Evolutionary conservation across 2,888 invertebrate species (phyloP).

Genomic region (Stenchaetothrips biformis): DNA sequence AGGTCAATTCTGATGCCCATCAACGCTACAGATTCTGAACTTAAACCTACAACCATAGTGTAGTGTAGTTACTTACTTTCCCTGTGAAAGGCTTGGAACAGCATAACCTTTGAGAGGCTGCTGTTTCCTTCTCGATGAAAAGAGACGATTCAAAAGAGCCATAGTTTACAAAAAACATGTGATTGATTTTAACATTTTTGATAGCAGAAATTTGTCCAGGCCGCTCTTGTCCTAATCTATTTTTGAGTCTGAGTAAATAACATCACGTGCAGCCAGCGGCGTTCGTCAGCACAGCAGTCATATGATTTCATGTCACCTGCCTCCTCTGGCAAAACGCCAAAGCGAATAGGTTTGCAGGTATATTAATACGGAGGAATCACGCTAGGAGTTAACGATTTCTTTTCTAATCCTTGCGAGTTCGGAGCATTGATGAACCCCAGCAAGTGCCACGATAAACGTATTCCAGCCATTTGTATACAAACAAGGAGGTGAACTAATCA

Average conservation of each 20-base stretch:
- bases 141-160: neutral
- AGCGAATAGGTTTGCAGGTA: neutral
- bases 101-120: conserved; percentile 7
- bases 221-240: too few species aligned
- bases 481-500: too few species aligned
- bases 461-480: too few species aligned
- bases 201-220: neutral
- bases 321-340: conserved; percentile 4
- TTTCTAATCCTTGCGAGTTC: too few species aligned
- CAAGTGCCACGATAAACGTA: too few species aligned
- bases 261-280: conserved; percentile 14
- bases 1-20: too few species aligned
- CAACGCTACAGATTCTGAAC: too few species aligned
- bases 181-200: neutral
- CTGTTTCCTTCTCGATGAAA: conserved; percentile 11
- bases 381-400: too few species aligned
- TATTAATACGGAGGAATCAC: too few species aligned
- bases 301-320: conserved; percentile 23
- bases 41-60: neutral
- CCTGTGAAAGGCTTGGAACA: neutral
- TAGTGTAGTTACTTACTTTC: neutral
- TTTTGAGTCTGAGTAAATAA: neutral
- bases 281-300: neutral
- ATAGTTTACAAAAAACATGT: neutral
- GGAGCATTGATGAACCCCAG: too few species aligned